These are phyloP conservation scores for Mastomys coucha DNA, from an alignment of 2,113 vertebrate genomes.

Conservation along the genomic window DNA sequence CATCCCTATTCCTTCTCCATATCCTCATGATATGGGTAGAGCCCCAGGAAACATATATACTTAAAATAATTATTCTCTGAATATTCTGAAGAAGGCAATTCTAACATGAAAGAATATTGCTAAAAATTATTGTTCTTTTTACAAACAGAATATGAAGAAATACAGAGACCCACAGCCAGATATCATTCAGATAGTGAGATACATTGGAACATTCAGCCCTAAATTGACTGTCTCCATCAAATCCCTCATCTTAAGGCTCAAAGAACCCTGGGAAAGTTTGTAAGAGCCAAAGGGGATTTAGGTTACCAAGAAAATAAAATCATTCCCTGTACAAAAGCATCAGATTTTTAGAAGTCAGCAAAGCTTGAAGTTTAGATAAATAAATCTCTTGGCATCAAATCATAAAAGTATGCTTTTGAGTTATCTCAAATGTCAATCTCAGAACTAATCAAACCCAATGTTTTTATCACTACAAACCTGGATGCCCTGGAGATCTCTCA, in stretches of 20 bases:
- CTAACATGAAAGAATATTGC: background rate
- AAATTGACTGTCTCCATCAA: no score
- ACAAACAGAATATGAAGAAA: no score
- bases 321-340: background rate
- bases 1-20: background rate
- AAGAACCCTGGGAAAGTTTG: background rate
- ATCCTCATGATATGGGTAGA: background rate
- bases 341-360: conserved; percentile 11
- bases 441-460: background rate
- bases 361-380: conserved; percentile 12
- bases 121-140: background rate
- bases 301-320: background rate
- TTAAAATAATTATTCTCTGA: background rate
- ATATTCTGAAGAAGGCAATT: background rate
- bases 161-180: no score
- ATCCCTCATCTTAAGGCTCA: no score
- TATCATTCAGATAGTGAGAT: no score
- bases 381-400: background rate
- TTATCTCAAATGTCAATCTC: background rate
- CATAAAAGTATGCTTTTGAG: background rate
- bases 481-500: no score
- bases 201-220: no score
- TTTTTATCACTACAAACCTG: background rate
- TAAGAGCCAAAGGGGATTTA: no score
- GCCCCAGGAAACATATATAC: background rate